Conservation (phyloP, 2,888 invertebrate genomes). For the Himalopsyche tibetana region DNA sequence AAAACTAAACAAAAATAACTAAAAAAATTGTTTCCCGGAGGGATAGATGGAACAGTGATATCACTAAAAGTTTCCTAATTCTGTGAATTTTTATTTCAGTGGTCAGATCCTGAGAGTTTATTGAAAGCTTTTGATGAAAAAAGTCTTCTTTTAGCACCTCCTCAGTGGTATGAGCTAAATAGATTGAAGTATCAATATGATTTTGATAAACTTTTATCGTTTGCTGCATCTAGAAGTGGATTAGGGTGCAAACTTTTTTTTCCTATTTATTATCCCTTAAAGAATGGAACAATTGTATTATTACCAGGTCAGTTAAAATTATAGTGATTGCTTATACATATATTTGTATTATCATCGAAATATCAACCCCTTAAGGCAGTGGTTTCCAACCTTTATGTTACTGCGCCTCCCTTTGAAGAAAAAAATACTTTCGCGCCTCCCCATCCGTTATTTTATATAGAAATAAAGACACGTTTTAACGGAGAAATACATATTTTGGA, state of each 20-base stretch:
- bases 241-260: conserved; percentile 76
- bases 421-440: too few relatives aligned
- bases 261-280: conserved; percentile 77
- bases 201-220: conserved; percentile 77
- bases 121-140: conserved; percentile 71
- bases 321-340: neutral
- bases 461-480: too few relatives aligned
- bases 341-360: too few relatives aligned
- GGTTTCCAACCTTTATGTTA: too few relatives aligned
- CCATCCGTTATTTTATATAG: too few relatives aligned
- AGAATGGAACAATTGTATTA: conserved; percentile 78
- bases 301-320: conserved; percentile 77
- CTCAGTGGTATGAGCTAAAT: conserved; percentile 86
- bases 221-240: conserved; percentile 77
- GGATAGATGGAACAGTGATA: too few relatives aligned
- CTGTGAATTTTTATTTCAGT: conserved; percentile 76
- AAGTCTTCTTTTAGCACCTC: conserved; percentile 80
- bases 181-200: conserved; percentile 78
- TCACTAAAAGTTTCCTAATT: conserved; percentile 47
- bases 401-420: too few relatives aligned
- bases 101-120: conserved; percentile 79
- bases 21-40: too few relatives aligned
- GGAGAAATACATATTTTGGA: too few relatives aligned
- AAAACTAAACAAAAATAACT: too few relatives aligned
- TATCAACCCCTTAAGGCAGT: too few relatives aligned